A percentile compares a stretch with the other conserved stretches of the same genome.
Conservation (phyloP, 2,888 invertebrate genomes). For the Pseudococcus viburni region DNA sequence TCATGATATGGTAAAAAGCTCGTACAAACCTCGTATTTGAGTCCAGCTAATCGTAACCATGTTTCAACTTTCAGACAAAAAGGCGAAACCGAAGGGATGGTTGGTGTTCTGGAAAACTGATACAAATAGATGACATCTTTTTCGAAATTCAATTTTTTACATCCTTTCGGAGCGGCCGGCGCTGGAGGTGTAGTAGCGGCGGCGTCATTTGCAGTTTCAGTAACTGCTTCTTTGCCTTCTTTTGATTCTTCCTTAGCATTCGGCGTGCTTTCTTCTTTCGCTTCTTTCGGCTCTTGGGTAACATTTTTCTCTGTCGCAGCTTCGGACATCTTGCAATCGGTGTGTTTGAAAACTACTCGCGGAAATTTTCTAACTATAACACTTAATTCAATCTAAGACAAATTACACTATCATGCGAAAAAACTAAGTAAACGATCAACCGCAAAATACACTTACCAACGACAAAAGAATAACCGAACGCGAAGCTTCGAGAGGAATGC, state of each 20-base stretch:
- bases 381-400: conserved; percentile 11
- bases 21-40: conserved; percentile 91
- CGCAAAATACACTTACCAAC: conserved; percentile 29
- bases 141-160: conserved; percentile 90
- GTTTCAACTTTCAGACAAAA: conserved; percentile 97
- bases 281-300: conserved; percentile 72
- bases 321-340: conserved; percentile 70
- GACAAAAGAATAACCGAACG: conserved; percentile 52
- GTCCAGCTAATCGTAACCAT: conserved; percentile 90
- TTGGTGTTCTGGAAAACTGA: conserved; percentile 92
- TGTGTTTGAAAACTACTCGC: conserved; percentile 8
- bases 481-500: conserved; percentile 12
- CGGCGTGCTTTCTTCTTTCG: conserved; percentile 70
- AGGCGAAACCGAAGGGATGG: conserved; percentile 91
- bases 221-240: conserved; percentile 67
- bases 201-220: conserved; percentile 67
- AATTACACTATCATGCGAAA: conserved; percentile 41
- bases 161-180: conserved; percentile 71
- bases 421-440: conserved; percentile 36
- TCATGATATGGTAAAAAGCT: not conserved
- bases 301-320: conserved; percentile 75
- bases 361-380: conserved; percentile 19
- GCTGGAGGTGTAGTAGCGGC: conserved; percentile 68
- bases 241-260: conserved; percentile 67
- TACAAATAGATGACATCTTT: conserved; percentile 95